A percentile compares a stretch with the other conserved stretches of the same genome.
phyloP scores from a whole-genome alignment of 1,140 invertebrate species.

The Macrobrachium nipponense region DNA sequence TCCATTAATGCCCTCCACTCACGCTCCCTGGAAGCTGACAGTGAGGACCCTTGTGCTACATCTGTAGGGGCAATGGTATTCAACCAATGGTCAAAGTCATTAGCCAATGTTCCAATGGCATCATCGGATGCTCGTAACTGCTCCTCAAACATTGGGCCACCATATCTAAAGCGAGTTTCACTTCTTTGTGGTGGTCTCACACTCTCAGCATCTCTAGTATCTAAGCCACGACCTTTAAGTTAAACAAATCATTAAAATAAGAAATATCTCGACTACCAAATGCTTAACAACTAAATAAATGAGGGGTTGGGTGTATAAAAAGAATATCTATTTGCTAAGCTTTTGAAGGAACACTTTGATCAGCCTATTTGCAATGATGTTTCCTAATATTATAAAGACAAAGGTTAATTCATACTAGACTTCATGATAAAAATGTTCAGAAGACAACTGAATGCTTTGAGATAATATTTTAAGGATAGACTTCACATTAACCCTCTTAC shows the following conservation, averaged over 20 bases:
- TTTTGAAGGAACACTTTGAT: too few species aligned
- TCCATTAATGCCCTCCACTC: slow-evolving; percentile 41
- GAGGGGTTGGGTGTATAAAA: too few species aligned
- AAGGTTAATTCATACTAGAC: too few species aligned
- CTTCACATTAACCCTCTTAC: too few species aligned
- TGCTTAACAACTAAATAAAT: too few species aligned
- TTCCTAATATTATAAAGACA: too few species aligned
- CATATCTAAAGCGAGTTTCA: slow-evolving; percentile 39
- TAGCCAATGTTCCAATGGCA: slow-evolving; percentile 35
- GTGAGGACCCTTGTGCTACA: neutral
- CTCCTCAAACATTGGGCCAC: slow-evolving; percentile 27
- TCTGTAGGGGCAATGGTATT: neutral
- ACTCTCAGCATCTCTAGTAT: slow-evolving; percentile 29
- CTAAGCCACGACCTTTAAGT: slow-evolving; percentile 31
- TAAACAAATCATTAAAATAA: neutral
- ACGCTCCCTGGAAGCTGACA: slow-evolving; percentile 26
- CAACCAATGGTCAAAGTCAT: slow-evolving; percentile 46
- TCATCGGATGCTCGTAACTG: slow-evolving; percentile 19
- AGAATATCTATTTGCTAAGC: too few species aligned
- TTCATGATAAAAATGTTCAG: too few species aligned
- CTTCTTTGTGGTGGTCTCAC: slow-evolving; percentile 36
- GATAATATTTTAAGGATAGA: too few species aligned
- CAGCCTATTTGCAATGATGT: too few species aligned
- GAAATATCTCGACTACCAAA: neutral
- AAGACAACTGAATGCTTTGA: too few species aligned